These are phyloP conservation scores for Zenarchopterus dispar DNA, from an alignment of 2,797 vertebrate genomes.

Conservation along the genomic window DNA sequence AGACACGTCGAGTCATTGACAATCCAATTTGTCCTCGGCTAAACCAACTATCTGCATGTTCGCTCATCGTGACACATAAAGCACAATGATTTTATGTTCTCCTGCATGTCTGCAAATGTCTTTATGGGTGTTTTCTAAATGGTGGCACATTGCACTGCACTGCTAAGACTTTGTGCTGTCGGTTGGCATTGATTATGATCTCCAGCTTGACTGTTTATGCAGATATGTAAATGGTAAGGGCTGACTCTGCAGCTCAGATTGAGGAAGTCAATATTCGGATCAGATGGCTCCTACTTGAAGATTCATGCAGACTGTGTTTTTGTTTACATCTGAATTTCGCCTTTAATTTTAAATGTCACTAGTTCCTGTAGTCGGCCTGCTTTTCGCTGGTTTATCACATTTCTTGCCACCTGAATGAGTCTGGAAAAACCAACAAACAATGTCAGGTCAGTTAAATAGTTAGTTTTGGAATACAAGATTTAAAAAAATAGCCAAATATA, in stretches of 20 bases:
- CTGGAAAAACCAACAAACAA: too few relatives aligned
- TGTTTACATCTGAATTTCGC: neutral
- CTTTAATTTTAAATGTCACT: neutral
- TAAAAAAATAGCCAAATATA: too few relatives aligned
- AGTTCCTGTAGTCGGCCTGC: too few relatives aligned
- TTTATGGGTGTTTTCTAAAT: constrained; percentile 21
- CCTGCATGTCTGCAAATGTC: constrained; percentile 8
- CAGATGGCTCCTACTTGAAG: constrained; percentile 22
- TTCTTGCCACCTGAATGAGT: too few relatives aligned
- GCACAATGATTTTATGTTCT: too few relatives aligned
- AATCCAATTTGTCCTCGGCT: constrained; percentile 11
- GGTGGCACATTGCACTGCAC: neutral
- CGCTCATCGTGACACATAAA: neutral
- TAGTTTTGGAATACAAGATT: too few relatives aligned
- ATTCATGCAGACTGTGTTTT: constrained; percentile 4
- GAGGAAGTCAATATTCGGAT: constrained; percentile 14
- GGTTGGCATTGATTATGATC: constrained; percentile 34
- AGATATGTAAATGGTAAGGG: constrained; percentile 36
- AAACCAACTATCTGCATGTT: neutral
- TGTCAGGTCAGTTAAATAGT: too few relatives aligned
- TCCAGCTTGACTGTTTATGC: constrained; percentile 52
- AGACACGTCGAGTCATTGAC: constrained; percentile 39
- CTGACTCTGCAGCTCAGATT: constrained; percentile 18
- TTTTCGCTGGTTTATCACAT: too few relatives aligned
- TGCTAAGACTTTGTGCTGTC: constrained; percentile 3